These are phyloP conservation scores for Neodon shergylaensis DNA, from an alignment of 2,113 vertebrate genomes.

Conservation along the genomic window DNA sequence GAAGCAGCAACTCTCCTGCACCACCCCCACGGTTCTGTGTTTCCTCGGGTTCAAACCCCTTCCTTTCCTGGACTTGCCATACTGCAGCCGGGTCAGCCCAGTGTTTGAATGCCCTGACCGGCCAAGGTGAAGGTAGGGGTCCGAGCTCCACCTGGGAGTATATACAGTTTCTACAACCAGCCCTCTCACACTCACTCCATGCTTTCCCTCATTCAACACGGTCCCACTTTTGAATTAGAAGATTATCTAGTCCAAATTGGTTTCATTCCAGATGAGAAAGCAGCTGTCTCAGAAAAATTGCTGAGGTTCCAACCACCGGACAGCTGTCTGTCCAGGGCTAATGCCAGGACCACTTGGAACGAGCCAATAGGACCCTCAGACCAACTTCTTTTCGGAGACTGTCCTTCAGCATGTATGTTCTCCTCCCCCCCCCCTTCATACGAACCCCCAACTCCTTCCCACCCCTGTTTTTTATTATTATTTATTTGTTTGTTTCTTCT, in stretches of 20 bases:
- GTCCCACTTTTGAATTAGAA: conserved; percentile 17
- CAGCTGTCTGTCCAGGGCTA: not conserved
- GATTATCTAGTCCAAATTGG: not conserved
- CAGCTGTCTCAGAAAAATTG: not conserved
- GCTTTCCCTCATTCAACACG: not conserved
- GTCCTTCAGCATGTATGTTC: not conserved
- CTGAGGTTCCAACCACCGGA: not conserved
- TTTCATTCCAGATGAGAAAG: conserved; percentile 9
- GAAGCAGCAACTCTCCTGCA: not conserved
- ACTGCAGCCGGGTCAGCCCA: not conserved
- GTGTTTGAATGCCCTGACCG: not conserved
- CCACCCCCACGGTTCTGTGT: not conserved
- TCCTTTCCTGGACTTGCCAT: not conserved
- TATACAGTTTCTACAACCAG: not conserved
- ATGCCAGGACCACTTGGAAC: not conserved
- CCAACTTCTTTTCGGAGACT: not conserved
- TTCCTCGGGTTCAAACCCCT: not conserved
- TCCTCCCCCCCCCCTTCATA: not conserved
- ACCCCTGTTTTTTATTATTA: not conserved
- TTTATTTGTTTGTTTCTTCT: not conserved
- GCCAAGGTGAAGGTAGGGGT: not conserved
- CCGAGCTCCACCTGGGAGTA: not conserved
- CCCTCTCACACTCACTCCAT: not conserved
- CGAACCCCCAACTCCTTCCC: not conserved
- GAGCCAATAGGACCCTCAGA: not conserved